Base-by-base conservation (phyloP, 2,888 invertebrate genomes). In the Cinara cedri region DNA sequence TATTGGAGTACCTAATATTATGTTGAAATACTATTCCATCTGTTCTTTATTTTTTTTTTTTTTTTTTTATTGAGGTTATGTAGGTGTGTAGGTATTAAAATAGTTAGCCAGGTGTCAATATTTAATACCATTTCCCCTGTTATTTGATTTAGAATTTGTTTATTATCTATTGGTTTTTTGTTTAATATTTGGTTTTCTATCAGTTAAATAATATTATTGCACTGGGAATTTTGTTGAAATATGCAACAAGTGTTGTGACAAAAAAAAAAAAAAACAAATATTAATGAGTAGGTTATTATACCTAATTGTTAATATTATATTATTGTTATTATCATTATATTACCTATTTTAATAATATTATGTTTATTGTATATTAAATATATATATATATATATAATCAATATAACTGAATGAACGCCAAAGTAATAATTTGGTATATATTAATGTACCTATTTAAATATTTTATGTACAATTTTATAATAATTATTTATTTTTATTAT, bases 141-240 rank as follows among this genome's bases (percentile, higher is more conserved):
- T 46, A 13, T 60, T 13, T 51, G 19, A 44, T 16, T 68, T 19
- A 19, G 19, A 3, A 46, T 24, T 66, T 4, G 14, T 26, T 51
- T 51, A 34, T 68, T 68, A 8, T 13, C 8, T 51, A 34, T 34
- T 34, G 34, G 34, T 34, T 34, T 34, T 34, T 34, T 34, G 6
- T 3, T 34, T 34, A 3, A 3, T 34, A 34, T 34, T 34, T 34
- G 34, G 6, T 34, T 34, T 34, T 34, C 34, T 34, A 3, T 34
- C 34, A 6, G 34, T 34, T 34, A 34, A 4, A 34, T 34, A 34
- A 6, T 34, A 34, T 4, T 34, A 34, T 34, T 4, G 3, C 34
- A 34, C 34, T 34, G 82, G 91, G 96, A n/a, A 83, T 95, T 95
- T 85, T 96, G 96, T 89, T 94, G 95, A 87, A 95, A 96, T 87